Evolutionary conservation across 37 sponge, comb jelly and placozoan species (phyloP), one percentile per base, ranked within the genome.

Genomic region (Beroe forskalii): DNA sequence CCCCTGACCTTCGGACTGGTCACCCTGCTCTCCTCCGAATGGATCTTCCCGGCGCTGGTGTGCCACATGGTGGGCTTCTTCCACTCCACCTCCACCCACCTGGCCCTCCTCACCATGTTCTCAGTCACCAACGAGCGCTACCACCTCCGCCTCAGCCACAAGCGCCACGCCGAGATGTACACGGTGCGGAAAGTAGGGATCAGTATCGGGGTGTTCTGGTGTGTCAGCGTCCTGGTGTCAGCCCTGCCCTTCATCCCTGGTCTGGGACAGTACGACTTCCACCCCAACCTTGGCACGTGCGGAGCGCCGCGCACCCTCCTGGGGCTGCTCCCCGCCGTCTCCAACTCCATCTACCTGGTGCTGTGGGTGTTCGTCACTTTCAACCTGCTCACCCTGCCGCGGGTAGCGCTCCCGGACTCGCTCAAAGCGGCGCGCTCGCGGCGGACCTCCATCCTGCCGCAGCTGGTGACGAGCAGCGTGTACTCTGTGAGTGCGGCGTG

Each of bases 31-130:
- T 28, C 28, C 66, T 28, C 20, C 66, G 25, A 63, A 30, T 63
- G 66, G 66, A 63, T 63, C 20, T 63, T 63, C n/a, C 66, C 66
- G 3, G 25, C 28, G 4, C 66, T 63, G 66, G 66, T 63, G 23
- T 63, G 66, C n/a, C 66, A 63, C 25, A 24, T 63, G 66, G 66
- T 63, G 66, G 66, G 66, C n/a, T 63, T 63, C 66, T 63, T 63
- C 66, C 20, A 63, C 66, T 28, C 28, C 66, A 28, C 28, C 25
- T 63, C 25, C 25, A 63, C 25, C 9, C 66, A 63, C 66, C 20
- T 63, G 66, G 66, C n/a, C 9, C 20, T 63, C 28, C 25, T 63
- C 66, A 63, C 66, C 2, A 30, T 30, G 25, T 63, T 63, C 66
- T 30, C 20, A 4, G 24, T 63, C 66, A 24, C 25, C 25, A 63